Evolutionary conservation across 2,113 vertebrate species (phyloP).

Genomic region (Perca flavescens): DNA sequence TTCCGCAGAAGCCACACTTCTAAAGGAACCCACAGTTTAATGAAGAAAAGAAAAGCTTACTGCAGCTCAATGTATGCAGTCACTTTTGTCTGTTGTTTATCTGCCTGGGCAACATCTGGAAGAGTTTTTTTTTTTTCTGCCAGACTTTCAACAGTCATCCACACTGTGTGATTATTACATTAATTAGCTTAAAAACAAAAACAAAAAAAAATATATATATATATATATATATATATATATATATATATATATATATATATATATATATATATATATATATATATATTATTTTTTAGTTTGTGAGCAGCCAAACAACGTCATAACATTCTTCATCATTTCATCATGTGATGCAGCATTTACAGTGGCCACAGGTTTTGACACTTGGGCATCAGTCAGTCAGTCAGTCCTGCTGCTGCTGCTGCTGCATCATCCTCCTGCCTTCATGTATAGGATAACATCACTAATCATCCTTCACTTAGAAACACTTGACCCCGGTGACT

Average conservation of each 20-base stretch:
- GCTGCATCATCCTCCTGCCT: background rate
- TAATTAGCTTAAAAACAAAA: background rate
- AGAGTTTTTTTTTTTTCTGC: background rate
- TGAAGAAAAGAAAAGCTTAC: background rate
- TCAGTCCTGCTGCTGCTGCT: slow-evolving; percentile 1
- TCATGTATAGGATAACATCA: background rate
- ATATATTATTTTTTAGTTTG: background rate
- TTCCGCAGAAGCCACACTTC: slow-evolving; percentile 36
- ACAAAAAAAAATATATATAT: no score
- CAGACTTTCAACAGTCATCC: background rate
- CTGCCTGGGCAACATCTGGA: slow-evolving; percentile 9
- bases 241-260: background rate
- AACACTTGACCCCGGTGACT: slow-evolving; percentile 57
- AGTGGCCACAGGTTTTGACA: background rate
- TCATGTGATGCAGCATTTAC: background rate
- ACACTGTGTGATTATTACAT: background rate
- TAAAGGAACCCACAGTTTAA: slow-evolving; percentile 33
- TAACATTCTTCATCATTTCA: background rate
- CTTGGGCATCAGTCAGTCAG: background rate
- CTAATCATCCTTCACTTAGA: background rate
- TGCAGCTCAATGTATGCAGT: background rate
- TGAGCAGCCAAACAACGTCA: background rate
- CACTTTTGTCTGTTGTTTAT: background rate
- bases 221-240: no score
- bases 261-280: no score